phyloP scores from a whole-genome alignment of 2,888 invertebrate genomes.

The Trileptium ribeirensis region DNA sequence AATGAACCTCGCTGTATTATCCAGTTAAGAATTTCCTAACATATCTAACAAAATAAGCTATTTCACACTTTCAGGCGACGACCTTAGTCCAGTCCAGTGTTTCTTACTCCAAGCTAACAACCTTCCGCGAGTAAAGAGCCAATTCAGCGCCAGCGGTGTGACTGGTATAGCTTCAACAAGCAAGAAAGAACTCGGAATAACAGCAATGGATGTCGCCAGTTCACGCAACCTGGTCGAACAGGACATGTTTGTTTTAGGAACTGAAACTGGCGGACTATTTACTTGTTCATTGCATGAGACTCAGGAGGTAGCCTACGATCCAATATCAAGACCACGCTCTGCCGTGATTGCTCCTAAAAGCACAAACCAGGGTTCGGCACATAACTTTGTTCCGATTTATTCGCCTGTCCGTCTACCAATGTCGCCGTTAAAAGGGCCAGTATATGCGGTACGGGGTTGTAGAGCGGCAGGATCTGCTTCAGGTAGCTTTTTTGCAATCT shows the following conservation, averaged over 20 bases:
- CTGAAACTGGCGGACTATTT: constrained; percentile 23
- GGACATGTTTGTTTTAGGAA: constrained; percentile 11
- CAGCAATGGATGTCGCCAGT: background rate
- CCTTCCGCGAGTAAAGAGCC: background rate
- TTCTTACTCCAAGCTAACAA: background rate
- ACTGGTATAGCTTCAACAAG: background rate
- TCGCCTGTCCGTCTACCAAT: background rate
- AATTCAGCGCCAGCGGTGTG: background rate
- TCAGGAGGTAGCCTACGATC: background rate
- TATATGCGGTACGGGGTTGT: background rate
- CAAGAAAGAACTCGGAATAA: background rate
- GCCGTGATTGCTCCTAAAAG: background rate
- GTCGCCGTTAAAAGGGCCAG: background rate
- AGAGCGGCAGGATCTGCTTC: background rate
- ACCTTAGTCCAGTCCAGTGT: background rate
- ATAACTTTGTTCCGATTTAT: background rate
- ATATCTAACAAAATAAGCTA: no score
- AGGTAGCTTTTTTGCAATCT: background rate
- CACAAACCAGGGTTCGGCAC: background rate
- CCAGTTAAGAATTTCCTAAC: no score
- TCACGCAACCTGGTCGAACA: no score
- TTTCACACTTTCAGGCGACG: background rate
- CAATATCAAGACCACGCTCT: background rate
- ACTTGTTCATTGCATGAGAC: background rate
- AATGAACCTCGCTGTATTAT: no score